phyloP scores from a whole-genome alignment of 2,113 vertebrate species.

The Zosterops hypoxanthus region DNA sequence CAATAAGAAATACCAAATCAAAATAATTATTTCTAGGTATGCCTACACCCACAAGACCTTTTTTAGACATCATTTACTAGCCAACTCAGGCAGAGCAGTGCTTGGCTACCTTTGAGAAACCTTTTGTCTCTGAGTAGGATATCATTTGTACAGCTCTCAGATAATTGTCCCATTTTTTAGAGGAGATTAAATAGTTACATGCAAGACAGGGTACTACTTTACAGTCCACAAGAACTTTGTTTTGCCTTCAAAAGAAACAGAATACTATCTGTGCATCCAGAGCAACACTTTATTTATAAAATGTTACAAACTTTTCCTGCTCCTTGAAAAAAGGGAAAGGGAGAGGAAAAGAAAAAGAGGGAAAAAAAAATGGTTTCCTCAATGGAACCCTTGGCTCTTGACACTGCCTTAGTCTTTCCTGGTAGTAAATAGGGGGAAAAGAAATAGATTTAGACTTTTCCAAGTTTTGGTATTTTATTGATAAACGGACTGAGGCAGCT shows the following conservation, averaged over 20 bases:
- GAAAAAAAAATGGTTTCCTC: accelerated
- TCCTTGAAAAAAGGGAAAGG: background rate
- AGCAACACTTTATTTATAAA: background rate
- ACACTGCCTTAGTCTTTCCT: background rate
- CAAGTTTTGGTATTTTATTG: background rate
- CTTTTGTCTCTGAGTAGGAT: background rate
- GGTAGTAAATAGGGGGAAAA: background rate
- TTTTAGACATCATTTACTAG: background rate
- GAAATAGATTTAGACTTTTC: background rate
- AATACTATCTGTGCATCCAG: background rate
- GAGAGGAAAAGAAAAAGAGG: background rate
- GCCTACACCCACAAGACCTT: background rate
- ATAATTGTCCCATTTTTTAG: background rate
- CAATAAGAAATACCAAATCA: background rate
- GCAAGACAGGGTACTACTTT: background rate
- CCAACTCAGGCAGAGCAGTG: background rate
- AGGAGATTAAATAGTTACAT: background rate
- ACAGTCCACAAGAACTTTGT: background rate
- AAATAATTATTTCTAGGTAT: background rate
- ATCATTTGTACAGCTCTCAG: background rate
- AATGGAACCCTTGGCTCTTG: accelerated
- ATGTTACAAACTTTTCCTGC: background rate
- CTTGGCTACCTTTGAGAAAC: background rate
- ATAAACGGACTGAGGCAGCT: background rate
- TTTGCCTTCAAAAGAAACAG: background rate